A percentile compares a stretch with the other conserved stretches of the same genome.
phyloP scores from a whole-genome alignment of 2,888 invertebrate genomes.

The Drosophila leonis region DNA sequence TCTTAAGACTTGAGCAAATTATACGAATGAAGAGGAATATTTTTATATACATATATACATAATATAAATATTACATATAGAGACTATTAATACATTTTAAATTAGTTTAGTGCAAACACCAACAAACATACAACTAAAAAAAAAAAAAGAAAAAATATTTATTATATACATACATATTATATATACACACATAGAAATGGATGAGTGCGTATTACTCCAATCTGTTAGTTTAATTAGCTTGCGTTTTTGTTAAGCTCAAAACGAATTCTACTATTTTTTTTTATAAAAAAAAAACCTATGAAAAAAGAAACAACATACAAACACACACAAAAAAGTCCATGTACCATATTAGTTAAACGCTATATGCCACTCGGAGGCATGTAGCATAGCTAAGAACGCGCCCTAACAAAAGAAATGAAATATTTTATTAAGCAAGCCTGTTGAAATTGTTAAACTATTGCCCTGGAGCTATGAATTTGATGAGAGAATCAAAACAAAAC shows the following conservation, averaged over 20 bases:
- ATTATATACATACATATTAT: slow-evolving; percentile 55
- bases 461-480: slow-evolving; percentile 65
- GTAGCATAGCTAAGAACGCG: slow-evolving; percentile 47
- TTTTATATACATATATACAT: slow-evolving; percentile 62
- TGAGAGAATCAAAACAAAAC: slow-evolving; percentile 43
- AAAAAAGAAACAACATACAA: slow-evolving; percentile 28
- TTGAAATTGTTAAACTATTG: slow-evolving; percentile 72
- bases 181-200: slow-evolving; percentile 43
- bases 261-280: slow-evolving; percentile 76
- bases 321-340: slow-evolving; percentile 55
- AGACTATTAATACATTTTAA: slow-evolving; percentile 58
- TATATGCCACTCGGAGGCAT: slow-evolving; percentile 46
- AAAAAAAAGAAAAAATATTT: slow-evolving; percentile 64
- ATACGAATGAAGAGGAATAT: slow-evolving; percentile 79
- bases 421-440: slow-evolving; percentile 56
- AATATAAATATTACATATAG: slow-evolving; percentile 58
- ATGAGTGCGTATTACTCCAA: slow-evolving; percentile 51
- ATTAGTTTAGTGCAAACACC: slow-evolving; percentile 47
- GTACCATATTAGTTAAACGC: slow-evolving; percentile 76
- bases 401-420: slow-evolving; percentile 32
- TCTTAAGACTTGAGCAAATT: slow-evolving; percentile 81
- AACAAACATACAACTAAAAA: slow-evolving; percentile 42
- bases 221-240: slow-evolving; percentile 81
- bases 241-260: slow-evolving; percentile 85
- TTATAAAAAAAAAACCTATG: slow-evolving; percentile 66